A percentile compares a stretch with the other conserved stretches of the same genome.
These are phyloP conservation scores for Calameuta idolon DNA, from an alignment of 2,888 invertebrate species.

Conservation along the genomic window DNA sequence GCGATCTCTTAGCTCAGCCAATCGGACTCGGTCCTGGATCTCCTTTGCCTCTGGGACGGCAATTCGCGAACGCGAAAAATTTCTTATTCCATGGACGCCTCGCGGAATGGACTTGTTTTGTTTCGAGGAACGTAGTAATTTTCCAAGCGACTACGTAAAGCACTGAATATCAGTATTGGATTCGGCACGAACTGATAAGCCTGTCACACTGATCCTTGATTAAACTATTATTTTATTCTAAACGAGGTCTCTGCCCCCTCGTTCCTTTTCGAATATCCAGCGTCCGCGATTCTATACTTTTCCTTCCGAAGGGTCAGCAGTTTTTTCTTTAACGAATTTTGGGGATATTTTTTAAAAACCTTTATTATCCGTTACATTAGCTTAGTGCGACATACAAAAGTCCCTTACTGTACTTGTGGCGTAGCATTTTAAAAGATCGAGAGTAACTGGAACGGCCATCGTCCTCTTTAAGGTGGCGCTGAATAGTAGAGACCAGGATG, in stretches of 20 bases:
- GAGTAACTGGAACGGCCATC: conserved; percentile 28
- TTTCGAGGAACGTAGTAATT: neutral
- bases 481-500: conserved; percentile 35
- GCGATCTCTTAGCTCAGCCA: conserved; percentile 25
- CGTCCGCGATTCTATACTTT: too few species aligned
- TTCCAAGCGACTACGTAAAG: neutral
- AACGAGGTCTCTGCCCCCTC: neutral
- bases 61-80: neutral
- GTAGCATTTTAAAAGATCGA: neutral
- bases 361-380: conserved; percentile 1
- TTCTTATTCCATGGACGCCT: neutral
- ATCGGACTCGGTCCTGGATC: conserved; percentile 25
- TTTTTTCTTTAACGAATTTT: neutral
- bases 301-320: neutral
- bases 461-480: conserved; percentile 26
- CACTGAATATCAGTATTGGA: neutral
- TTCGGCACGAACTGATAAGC: neutral
- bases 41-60: neutral
- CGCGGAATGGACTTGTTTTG: neutral
- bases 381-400: neutral
- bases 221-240: neutral
- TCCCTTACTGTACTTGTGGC: neutral
- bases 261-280: too few species aligned
- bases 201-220: neutral
- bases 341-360: neutral